These are phyloP conservation scores for Papio anubis DNA, from an alignment of 2,113 vertebrate genomes.

Conservation along the genomic window DNA sequence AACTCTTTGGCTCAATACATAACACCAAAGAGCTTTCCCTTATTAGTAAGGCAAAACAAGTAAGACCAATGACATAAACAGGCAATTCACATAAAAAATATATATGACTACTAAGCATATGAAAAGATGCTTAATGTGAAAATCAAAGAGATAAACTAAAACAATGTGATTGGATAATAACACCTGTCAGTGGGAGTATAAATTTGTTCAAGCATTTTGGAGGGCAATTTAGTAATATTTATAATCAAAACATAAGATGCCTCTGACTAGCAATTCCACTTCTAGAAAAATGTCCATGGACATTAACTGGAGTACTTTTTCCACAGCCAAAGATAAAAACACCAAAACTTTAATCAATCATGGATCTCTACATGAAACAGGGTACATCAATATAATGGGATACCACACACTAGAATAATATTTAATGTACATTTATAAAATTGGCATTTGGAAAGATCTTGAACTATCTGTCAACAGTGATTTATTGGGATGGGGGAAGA, in stretches of 20 bases:
- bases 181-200: neutral
- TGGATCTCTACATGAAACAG: neutral
- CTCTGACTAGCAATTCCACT: neutral
- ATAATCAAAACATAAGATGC: neutral
- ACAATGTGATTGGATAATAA: neutral
- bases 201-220: conserved; percentile 17
- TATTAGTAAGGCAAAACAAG: conserved; percentile 22
- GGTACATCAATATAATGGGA: neutral
- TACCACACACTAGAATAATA: neutral
- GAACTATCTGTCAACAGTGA: neutral
- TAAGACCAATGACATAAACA: neutral
- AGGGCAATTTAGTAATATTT: neutral
- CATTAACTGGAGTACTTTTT: neutral
- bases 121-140: conserved; percentile 22
- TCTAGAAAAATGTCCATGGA: conserved; percentile 2
- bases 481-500: neutral
- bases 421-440: neutral
- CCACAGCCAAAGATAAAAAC: conserved; percentile 22
- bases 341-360: neutral
- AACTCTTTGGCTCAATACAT: neutral
- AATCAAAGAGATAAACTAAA: conserved; percentile 40
- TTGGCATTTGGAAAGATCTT: neutral
- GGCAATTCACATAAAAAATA: neutral
- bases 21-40: neutral
- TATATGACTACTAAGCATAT: neutral